phyloP scores from a whole-genome alignment of 2,888 invertebrate genomes.

The Melanchra persicariae region DNA sequence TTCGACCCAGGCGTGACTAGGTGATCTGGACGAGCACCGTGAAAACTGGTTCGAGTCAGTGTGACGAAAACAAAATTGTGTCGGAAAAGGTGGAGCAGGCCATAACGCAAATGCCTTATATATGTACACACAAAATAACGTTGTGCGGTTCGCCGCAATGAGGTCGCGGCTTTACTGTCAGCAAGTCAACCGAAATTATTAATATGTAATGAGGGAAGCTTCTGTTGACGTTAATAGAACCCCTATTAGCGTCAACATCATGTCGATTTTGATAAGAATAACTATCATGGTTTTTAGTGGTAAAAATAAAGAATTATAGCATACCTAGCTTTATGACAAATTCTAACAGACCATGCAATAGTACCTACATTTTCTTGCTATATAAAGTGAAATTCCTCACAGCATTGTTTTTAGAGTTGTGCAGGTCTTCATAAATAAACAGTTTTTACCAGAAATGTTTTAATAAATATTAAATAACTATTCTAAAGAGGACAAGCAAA shows the following conservation, averaged over 20 bases:
- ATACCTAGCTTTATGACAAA: constrained; percentile 32
- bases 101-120: neutral
- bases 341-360: constrained; percentile 42
- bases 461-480: constrained; percentile 65
- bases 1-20: neutral
- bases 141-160: constrained; percentile 10
- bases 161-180: constrained; percentile 74
- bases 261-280: constrained; percentile 19
- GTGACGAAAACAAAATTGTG: no score
- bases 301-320: constrained; percentile 1
- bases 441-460: constrained; percentile 38
- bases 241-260: constrained; percentile 48
- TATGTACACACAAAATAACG: neutral
- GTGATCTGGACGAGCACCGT: neutral
- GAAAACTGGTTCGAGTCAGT: no score
- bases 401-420: neutral
- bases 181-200: constrained; percentile 59
- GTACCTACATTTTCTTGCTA: constrained; percentile 6
- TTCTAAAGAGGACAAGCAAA: constrained; percentile 38
- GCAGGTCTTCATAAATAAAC: constrained; percentile 24
- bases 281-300: constrained; percentile 15
- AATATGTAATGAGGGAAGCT: constrained; percentile 54
- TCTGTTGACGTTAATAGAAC: constrained; percentile 34
- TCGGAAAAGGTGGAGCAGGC: neutral
- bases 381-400: neutral